Evolutionary conservation across 2,113 vertebrate species (phyloP).

Genomic region (Phyllostomus hastatus): DNA sequence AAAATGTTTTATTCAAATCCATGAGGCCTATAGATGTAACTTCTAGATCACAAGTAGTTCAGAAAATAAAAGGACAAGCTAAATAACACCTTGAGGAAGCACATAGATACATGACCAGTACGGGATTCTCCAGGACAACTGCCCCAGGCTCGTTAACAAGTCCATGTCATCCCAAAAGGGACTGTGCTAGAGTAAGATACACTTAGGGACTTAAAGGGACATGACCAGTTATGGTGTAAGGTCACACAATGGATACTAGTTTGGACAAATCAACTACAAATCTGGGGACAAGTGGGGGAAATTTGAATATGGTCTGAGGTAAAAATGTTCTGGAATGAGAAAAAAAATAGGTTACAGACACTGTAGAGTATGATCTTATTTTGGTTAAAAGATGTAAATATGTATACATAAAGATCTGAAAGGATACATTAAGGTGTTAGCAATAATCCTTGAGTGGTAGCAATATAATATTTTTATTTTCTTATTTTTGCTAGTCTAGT

Average conservation of each 20-base stretch:
- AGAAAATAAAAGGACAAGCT: neutral
- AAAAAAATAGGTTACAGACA: slow-evolving; percentile 3
- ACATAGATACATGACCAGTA: neutral
- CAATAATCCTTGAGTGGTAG: neutral
- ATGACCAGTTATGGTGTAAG: neutral
- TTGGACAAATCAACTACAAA: neutral
- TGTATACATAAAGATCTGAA: neutral
- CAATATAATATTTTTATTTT: neutral
- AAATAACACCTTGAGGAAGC: neutral
- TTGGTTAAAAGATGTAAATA: neutral
- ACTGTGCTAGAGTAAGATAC: neutral
- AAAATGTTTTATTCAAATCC: neutral
- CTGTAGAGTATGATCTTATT: neutral
- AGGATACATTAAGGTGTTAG: neutral
- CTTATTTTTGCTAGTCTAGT: neutral
- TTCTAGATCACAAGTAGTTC: neutral
- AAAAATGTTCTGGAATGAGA: slow-evolving; percentile 4
- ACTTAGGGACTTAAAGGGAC: neutral
- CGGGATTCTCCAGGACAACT: neutral
- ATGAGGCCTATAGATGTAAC: neutral
- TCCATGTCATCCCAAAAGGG: neutral
- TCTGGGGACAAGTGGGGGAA: neutral
- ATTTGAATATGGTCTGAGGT: neutral
- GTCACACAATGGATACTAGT: neutral
- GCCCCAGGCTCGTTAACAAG: neutral